Evolutionary conservation across 2,888 invertebrate species (phyloP).

Genomic region (Ectemnius continuus): DNA sequence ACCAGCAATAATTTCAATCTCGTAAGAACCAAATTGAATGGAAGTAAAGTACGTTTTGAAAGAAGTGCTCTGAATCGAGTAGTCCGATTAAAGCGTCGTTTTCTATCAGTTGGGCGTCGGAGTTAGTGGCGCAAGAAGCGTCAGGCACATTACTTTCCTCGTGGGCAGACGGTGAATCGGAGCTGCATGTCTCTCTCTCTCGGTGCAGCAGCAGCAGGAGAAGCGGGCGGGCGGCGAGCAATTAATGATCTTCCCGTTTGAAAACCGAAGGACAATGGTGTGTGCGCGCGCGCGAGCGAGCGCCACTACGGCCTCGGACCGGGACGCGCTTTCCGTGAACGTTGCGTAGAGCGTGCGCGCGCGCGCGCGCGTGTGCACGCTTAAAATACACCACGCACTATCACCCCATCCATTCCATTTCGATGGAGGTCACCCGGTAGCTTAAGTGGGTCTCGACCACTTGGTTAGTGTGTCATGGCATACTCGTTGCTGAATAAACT

Average conservation of each 20-base stretch:
- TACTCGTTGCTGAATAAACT: conserved; percentile 72
- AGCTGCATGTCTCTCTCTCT: conserved; percentile 34
- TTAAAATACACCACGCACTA: conserved; percentile 70
- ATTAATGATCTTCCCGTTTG: conserved; percentile 68
- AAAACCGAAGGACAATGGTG: conserved; percentile 66
- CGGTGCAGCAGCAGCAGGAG: conserved; percentile 23
- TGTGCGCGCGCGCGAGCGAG: background rate
- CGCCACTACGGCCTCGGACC: conserved; percentile 51
- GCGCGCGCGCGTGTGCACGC: conserved; percentile 32
- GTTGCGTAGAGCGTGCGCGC: conserved; percentile 47
- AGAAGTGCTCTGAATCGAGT: too few species aligned
- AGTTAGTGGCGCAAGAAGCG: conserved; percentile 20
- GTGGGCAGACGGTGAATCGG: conserved; percentile 42
- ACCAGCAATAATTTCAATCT: too few species aligned
- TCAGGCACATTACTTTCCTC: conserved; percentile 23
- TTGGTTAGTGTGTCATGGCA: conserved; percentile 79
- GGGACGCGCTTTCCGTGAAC: conserved; percentile 59
- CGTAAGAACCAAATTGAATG: background rate
- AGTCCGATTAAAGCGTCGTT: background rate
- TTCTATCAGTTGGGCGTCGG: background rate
- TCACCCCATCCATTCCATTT: conserved; percentile 76
- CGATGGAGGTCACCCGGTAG: conserved; percentile 76
- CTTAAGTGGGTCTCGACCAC: conserved; percentile 79
- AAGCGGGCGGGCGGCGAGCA: too few species aligned
- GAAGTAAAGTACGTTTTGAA: background rate